phyloP scores from a whole-genome alignment of 2,113 vertebrate genomes.

The Oxyura jamaicensis region DNA sequence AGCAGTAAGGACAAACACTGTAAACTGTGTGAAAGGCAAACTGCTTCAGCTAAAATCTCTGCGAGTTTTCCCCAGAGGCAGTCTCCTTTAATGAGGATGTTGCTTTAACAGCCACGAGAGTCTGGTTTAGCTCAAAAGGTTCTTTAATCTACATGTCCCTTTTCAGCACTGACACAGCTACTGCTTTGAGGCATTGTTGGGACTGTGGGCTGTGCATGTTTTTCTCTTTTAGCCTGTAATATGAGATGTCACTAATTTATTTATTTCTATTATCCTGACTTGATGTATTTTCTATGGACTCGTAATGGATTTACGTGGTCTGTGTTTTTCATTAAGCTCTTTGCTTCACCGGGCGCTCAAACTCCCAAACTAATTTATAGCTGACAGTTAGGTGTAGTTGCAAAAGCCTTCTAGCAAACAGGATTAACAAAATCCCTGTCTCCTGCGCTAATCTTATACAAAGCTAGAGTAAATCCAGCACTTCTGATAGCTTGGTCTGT shows the following conservation, averaged over 20 bases:
- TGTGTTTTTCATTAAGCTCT: conserved; percentile 8
- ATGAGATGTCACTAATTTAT: not conserved
- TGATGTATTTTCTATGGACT: not conserved
- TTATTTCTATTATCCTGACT: not conserved
- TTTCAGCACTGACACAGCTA: not conserved
- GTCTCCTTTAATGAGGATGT: not conserved
- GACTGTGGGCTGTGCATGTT: not conserved
- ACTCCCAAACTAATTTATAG: conserved; percentile 39
- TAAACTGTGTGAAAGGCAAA: not conserved
- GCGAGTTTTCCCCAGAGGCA: not conserved
- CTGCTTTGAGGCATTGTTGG: conserved; percentile 18
- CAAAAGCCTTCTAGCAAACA: conserved; percentile 19
- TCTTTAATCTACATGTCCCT: conserved; percentile 15
- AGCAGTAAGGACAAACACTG: not conserved
- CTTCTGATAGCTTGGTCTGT: not conserved
- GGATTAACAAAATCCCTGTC: conserved; percentile 48
- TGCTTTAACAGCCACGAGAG: not conserved
- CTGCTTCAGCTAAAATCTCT: not conserved
- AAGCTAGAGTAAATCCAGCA: conserved; percentile 37
- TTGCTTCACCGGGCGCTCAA: not conserved
- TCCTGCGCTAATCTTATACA: conserved; percentile 32
- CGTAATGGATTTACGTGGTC: not conserved
- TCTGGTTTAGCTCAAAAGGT: conserved; percentile 35
- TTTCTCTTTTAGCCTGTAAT: not conserved
- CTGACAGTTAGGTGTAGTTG: conserved; percentile 2